These are phyloP conservation scores for Amphipyra tragopoginis DNA, from an alignment of 2,888 invertebrate species.

Conservation along the genomic window DNA sequence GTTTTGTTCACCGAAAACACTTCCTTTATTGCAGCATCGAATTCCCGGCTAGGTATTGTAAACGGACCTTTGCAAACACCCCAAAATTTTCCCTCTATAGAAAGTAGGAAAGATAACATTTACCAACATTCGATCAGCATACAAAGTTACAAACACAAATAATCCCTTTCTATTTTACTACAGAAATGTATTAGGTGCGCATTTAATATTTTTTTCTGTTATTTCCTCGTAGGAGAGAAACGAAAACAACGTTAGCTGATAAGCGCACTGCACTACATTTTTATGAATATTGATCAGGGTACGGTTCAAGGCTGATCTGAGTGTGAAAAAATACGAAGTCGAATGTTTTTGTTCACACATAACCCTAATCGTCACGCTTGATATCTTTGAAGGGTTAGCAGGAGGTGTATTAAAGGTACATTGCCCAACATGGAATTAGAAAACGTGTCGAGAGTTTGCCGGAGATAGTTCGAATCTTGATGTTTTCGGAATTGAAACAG, in stretches of 20 bases:
- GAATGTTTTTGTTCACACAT: no score
- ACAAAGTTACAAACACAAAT: slow-evolving; percentile 23
- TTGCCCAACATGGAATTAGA: no score
- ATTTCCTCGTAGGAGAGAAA: slow-evolving; percentile 18
- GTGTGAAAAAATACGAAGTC: not conserved
- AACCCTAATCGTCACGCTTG: no score
- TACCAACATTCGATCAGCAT: not conserved
- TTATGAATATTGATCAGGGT: slow-evolving; percentile 46
- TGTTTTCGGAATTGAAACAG: no score
- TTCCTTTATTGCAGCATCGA: no score
- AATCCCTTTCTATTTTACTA: slow-evolving; percentile 36
- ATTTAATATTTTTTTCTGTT: slow-evolving; percentile 43
- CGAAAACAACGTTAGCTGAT: slow-evolving; percentile 36
- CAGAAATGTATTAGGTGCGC: slow-evolving; percentile 15
- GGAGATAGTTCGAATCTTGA: no score
- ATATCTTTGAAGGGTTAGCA: no score
- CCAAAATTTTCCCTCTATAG: not conserved
- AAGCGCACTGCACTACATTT: slow-evolving; percentile 35
- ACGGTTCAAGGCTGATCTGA: slow-evolving; percentile 1
- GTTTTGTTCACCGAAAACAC: no score
- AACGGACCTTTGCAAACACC: not conserved
- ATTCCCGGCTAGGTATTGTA: no score
- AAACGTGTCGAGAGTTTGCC: no score
- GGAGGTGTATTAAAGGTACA: no score
- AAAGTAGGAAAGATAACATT: slow-evolving; percentile 9